phyloP scores from a whole-genome alignment of 2,888 invertebrate species.

The Parochlus steinenii region DNA sequence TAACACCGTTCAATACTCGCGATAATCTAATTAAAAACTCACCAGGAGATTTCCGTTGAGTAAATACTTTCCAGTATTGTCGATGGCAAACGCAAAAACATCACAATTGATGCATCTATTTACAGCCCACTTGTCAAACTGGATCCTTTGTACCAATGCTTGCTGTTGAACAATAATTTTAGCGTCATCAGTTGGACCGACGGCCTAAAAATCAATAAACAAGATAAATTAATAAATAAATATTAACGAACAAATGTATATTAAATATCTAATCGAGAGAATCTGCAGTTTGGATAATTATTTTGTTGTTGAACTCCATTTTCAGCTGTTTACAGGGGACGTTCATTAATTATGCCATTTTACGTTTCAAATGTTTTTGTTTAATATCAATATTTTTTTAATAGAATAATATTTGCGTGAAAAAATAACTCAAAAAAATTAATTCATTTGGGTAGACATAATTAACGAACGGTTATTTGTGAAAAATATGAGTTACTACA shows the following conservation, averaged over 20 bases:
- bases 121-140: slow-evolving; percentile 5
- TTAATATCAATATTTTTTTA: no score
- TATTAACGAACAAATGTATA: no score
- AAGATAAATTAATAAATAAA: no score
- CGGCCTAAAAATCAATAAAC: slow-evolving; percentile 1
- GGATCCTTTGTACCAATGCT: not conserved
- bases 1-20: no score
- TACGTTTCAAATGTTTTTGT: no score
- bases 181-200: slow-evolving; percentile 1
- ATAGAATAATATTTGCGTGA: no score
- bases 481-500: no score
- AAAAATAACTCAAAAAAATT: no score
- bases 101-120: slow-evolving; percentile 9
- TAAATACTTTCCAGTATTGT: not conserved
- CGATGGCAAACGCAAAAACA: slow-evolving; percentile 3
- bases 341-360: slow-evolving; percentile 6
- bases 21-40: not conserved
- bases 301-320: not conserved
- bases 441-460: no score
- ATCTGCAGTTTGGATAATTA: slow-evolving; percentile 2
- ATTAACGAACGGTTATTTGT: no score
- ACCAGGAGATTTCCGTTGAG: slow-evolving; percentile 4
- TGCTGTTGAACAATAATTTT: slow-evolving; percentile 5
- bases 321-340: not conserved
- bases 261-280: not conserved